phyloP scores from a whole-genome alignment of 2,888 invertebrate species.

The Drosophila fungiperda region DNA sequence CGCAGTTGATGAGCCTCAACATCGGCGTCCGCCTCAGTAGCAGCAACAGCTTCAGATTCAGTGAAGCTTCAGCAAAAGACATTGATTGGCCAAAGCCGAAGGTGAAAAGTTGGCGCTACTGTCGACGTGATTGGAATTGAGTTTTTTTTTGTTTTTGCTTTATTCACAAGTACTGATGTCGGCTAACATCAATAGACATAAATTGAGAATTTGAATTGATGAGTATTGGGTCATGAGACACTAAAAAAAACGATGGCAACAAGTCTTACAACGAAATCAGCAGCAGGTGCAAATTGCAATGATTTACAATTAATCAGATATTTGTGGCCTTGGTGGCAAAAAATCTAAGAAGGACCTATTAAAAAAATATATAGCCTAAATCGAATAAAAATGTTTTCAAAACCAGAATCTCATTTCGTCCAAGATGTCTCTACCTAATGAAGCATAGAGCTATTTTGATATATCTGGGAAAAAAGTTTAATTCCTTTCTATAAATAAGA shows the following conservation, averaged over 20 bases:
- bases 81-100: slow-evolving; percentile 62
- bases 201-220: slow-evolving; percentile 46
- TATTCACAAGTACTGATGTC: slow-evolving; percentile 26
- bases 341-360: background rate
- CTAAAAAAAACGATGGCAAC: slow-evolving; percentile 6
- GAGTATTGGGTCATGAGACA: slow-evolving; percentile 41
- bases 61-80: slow-evolving; percentile 7
- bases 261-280: slow-evolving; percentile 7
- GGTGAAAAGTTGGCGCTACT: slow-evolving; percentile 60
- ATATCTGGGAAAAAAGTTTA: background rate
- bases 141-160: slow-evolving; percentile 18
- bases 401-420: background rate
- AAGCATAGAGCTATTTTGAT: background rate
- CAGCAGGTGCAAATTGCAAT: slow-evolving; percentile 30
- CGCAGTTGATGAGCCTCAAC: slow-evolving; percentile 64
- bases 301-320: slow-evolving; percentile 20
- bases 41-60: slow-evolving; percentile 10
- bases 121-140: slow-evolving; percentile 56
- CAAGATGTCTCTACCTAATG: background rate
- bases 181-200: slow-evolving; percentile 54
- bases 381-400: background rate
- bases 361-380: background rate
- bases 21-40: slow-evolving; percentile 21
- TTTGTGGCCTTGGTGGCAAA: background rate
- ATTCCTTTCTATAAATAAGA: background rate